Percentiles rank a stretch among this genome's conserved stretches.
These are phyloP conservation scores for Smittia sp. DNA, from an alignment of 2,888 invertebrate species.

Conservation along the genomic window DNA sequence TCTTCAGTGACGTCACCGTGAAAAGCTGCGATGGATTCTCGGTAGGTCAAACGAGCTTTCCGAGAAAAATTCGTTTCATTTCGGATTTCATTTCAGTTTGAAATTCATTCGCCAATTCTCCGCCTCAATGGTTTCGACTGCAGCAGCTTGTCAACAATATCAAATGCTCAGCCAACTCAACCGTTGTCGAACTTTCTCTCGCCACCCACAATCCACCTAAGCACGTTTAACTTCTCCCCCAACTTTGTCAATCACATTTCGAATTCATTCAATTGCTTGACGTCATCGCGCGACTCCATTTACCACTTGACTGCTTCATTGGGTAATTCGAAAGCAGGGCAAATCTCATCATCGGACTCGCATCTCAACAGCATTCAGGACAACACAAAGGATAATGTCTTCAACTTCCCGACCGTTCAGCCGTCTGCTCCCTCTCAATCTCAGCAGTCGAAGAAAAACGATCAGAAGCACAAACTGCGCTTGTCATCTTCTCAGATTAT, in stretches of 20 bases:
- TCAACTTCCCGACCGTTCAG: constrained; percentile 47
- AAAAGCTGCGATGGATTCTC: constrained; percentile 48
- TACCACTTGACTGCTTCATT: constrained; percentile 20
- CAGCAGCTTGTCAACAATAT: constrained; percentile 44
- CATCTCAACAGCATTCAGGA: constrained; percentile 46
- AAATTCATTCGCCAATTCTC: constrained; percentile 59
- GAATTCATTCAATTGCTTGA: constrained; percentile 50
- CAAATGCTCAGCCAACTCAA: neutral
- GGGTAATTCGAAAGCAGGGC: constrained; percentile 43
- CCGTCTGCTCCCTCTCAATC: neutral
- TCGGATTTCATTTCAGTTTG: constrained; percentile 51
- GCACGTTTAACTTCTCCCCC: constrained; percentile 42
- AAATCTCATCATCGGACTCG: constrained; percentile 50
- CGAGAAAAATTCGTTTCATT: too few species aligned
- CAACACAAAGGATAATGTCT: constrained; percentile 48
- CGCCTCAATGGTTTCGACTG: constrained; percentile 58
- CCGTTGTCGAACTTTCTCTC: constrained; percentile 45
- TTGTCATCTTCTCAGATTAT: constrained; percentile 35
- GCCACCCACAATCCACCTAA: constrained; percentile 45
- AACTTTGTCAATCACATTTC: constrained; percentile 47
- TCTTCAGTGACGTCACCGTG: constrained; percentile 59
- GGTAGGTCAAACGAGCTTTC: constrained; percentile 43
- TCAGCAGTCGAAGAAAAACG: constrained; percentile 33
- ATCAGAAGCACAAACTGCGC: constrained; percentile 17
- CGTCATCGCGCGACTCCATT: constrained; percentile 39